A percentile compares a stretch with the other conserved stretches of the same genome.
Evolutionary conservation across 2,888 invertebrate genomes (phyloP).

Genomic region (Xanthia togata): DNA sequence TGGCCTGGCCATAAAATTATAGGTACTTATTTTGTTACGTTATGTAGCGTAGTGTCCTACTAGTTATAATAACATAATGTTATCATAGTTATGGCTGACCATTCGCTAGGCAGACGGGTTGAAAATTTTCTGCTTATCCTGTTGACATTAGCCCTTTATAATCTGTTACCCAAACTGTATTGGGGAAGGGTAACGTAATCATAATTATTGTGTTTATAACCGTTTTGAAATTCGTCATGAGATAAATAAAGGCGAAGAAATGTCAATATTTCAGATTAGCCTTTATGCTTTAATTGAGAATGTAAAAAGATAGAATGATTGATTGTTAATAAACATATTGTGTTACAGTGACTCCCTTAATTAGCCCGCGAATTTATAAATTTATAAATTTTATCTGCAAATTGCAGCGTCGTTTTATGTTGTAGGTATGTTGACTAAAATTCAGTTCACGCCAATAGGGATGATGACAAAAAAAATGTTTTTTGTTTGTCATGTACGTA

Average conservation of each 20-base stretch:
- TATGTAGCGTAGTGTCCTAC: background rate
- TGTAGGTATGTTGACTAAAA: no score
- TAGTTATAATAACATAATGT: background rate
- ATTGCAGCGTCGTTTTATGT: no score
- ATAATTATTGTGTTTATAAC: background rate
- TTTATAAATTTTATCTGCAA: no score
- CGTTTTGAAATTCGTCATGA: background rate
- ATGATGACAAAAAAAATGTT: no score
- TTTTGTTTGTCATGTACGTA: no score
- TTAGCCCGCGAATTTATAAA: no score
- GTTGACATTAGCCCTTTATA: conserved; percentile 3
- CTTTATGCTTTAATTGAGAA: background rate
- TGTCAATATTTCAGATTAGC: background rate
- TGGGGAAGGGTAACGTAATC: background rate
- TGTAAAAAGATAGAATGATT: background rate
- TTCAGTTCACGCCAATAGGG: no score
- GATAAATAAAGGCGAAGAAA: background rate
- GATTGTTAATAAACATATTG: no score
- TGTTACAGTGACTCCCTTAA: no score
- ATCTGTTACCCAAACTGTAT: background rate
- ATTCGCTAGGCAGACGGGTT: background rate
- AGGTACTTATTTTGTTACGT: no score
- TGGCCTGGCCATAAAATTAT: no score
- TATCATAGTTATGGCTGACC: background rate
- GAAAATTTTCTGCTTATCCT: conserved; percentile 8